Base-by-base conservation (phyloP, 1,140 invertebrate genomes). In the Tigriopus japonicus region DNA sequence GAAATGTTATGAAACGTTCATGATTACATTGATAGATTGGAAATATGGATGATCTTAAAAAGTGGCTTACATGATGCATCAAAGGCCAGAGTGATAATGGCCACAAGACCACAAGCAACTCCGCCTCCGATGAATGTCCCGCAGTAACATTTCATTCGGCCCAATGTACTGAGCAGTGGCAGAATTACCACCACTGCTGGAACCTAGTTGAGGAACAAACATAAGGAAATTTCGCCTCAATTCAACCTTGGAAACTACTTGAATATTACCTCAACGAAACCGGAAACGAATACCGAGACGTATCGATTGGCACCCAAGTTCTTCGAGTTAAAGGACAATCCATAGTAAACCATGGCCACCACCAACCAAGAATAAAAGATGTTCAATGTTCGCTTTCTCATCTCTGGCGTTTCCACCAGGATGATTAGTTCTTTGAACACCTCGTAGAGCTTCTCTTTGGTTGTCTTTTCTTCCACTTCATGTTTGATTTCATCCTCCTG, bases 321-420 rank as follows among this genome's bases (percentile, higher is more conserved):
- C 28, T 78, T 81, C 1, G 83, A 81, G 66, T 84, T 85, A 77
- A 85, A 83, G 0, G 85, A 85, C 5, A 89, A 69, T 0, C 84
- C 86, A 65, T 87, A 88, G 69, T 87, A 88, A 6, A 85, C 68
- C 19, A 67, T 62, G 54, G 70, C 67, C 15, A 68, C 69, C 60
- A 70, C 70, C 70, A 77, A 82, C 82, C 85, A 87, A 66, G 83
- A 79, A 67, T 83, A 85, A 70, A 86, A 86, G 59, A 87, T 77
- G 49, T 85, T 75, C 0, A 85, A 63, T 42, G 83, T 80, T 66
- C 83, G 80, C 45, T 78, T 77, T 42, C 84, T 75, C 21, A 89
- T 71, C 66, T 81, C 81, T 0, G 79, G 78, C 68, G 83, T 81
- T 60, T 75, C 76, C 59, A 87, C 61, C 52, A 58, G 40, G 14